These are phyloP conservation scores for Hemistola chrysoprasaria DNA, from an alignment of 2,888 invertebrate genomes.

Conservation along the genomic window DNA sequence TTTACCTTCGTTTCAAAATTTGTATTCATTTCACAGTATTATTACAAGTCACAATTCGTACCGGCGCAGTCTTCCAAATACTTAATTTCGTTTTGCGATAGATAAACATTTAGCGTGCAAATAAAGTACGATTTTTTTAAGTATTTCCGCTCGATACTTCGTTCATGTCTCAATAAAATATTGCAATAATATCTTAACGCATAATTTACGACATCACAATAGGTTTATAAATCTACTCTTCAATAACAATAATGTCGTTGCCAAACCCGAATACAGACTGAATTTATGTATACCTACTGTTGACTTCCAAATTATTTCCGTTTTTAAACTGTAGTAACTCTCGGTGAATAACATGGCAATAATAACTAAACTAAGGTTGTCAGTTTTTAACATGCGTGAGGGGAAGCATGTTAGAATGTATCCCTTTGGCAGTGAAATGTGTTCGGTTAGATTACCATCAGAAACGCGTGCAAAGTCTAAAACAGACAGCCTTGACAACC, in stretches of 20 bases:
- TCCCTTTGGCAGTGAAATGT: too few relatives aligned
- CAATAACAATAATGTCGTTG: constrained; percentile 69
- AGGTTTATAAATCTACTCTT: constrained; percentile 40
- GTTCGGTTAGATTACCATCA: too few relatives aligned
- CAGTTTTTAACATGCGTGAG: too few relatives aligned
- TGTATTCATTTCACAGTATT: constrained; percentile 69
- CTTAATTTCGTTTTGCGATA: constrained; percentile 27
- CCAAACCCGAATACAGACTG: constrained; percentile 78
- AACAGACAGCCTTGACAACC: constrained; percentile 29
- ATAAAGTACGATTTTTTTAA: background rate
- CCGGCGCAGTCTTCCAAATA: constrained; percentile 73
- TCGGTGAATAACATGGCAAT: constrained; percentile 27
- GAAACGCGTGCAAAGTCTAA: constrained; percentile 13
- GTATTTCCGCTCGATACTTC: constrained; percentile 20
- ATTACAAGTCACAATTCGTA: constrained; percentile 56
- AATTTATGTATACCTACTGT: constrained; percentile 72
- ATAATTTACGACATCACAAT: constrained; percentile 44
- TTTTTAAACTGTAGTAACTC: constrained; percentile 33
- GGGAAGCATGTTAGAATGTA: constrained; percentile 1
- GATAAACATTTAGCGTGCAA: constrained; percentile 17
- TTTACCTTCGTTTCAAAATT: constrained; percentile 66
- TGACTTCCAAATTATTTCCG: constrained; percentile 61
- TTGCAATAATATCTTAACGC: constrained; percentile 26
- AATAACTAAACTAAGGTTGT: constrained; percentile 12
- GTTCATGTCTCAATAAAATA: constrained; percentile 23